A percentile compares a stretch with the other conserved stretches of the same genome.
Evolutionary conservation across 1,140 invertebrate species (phyloP).

Genomic region (Macrobrachium nipponense): DNA sequence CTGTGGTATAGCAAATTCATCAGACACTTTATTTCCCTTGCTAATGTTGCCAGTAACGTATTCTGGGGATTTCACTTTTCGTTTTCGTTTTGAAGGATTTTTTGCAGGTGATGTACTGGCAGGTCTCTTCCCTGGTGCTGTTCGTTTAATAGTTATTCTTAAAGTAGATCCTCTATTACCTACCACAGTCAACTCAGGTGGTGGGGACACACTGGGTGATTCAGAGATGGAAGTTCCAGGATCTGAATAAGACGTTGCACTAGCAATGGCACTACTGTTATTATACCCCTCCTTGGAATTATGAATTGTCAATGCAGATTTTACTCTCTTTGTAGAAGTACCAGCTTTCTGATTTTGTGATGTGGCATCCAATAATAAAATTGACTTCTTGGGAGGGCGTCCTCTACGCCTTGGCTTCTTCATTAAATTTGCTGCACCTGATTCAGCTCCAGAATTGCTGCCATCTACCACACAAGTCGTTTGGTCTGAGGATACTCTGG

Average conservation of each 20-base stretch:
- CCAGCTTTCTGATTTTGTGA: not conserved
- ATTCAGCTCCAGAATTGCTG: no score
- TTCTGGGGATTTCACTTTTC: not conserved
- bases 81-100: conserved; percentile 22
- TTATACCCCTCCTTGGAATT: no score
- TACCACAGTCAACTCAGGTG: conserved; percentile 35
- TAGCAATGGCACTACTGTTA: no score
- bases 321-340: not conserved
- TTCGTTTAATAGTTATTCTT: conserved; percentile 40
- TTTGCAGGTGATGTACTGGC: not conserved
- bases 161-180: conserved; percentile 37
- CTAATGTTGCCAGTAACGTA: not conserved
- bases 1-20: not conserved
- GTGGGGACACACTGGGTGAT: not conserved
- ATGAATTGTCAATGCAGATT: no score
- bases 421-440: no score
- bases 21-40: not conserved
- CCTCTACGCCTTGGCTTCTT: conserved; percentile 30
- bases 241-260: not conserved
- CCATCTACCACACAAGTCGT: no score
- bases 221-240: not conserved
- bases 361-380: not conserved
- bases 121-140: conserved; percentile 22
- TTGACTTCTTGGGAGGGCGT: conserved; percentile 27
- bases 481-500: no score